Conservation (phyloP, 2,113 vertebrate species). For the Lipophrys pholis region DNA sequence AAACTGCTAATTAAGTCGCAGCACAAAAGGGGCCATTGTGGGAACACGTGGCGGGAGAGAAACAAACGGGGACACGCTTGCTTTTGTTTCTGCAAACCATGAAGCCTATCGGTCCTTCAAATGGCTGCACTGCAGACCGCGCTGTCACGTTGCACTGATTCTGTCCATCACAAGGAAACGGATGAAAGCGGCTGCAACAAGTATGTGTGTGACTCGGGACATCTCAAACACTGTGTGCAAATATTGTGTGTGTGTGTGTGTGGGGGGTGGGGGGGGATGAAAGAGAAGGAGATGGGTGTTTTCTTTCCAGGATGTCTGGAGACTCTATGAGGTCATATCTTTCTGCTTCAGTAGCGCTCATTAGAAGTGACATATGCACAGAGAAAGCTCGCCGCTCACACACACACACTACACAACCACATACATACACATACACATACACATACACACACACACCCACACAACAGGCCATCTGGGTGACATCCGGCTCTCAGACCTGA, state of each 20-base stretch:
- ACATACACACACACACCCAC: constrained; percentile 12
- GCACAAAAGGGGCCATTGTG: constrained; percentile 51
- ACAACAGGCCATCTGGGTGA: constrained; percentile 62
- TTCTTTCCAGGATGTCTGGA: constrained; percentile 27
- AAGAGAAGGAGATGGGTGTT: neutral
- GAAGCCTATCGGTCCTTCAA: constrained; percentile 14
- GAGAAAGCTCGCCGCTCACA: constrained; percentile 18
- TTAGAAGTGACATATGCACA: constrained; percentile 67
- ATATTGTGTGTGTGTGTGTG: constrained; percentile 15
- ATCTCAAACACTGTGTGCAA: constrained; percentile 14
- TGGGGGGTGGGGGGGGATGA: constrained; percentile 13
- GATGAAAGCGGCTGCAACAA: neutral
- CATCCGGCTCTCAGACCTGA: constrained; percentile 62
- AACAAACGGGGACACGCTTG: constrained; percentile 8
- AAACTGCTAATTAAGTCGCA: constrained; percentile 62
- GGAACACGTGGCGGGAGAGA: constrained; percentile 15
- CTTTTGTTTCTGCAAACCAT: constrained; percentile 11
- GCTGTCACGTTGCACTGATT: neutral
- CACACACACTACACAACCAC: constrained; percentile 16
- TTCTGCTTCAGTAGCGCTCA: constrained; percentile 50
- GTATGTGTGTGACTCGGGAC: neutral
- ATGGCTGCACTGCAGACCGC: neutral
- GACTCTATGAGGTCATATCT: constrained; percentile 59
- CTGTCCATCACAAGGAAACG: neutral
- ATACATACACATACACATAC: constrained; percentile 35